phyloP scores from a whole-genome alignment of 2,888 invertebrate genomes.

The Drosophila paramelanica region DNA sequence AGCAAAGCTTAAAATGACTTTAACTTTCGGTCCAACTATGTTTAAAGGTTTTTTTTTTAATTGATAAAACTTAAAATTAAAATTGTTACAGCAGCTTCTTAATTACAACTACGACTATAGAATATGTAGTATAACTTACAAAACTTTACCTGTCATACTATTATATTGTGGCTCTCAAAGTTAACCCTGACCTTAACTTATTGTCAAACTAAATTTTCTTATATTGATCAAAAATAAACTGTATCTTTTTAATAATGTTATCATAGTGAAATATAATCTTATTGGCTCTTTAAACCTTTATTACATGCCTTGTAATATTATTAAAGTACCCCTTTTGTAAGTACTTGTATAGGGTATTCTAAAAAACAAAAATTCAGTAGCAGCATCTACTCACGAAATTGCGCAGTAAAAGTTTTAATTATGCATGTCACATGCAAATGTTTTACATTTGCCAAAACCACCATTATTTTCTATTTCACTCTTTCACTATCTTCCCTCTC shows the following conservation, averaged over 20 bases:
- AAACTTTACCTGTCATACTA: too few species aligned
- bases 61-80: too few species aligned
- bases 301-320: neutral
- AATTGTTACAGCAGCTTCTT: neutral
- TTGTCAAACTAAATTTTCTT: neutral
- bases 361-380: constrained; percentile 41
- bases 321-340: neutral
- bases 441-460: constrained; percentile 60
- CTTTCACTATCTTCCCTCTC: neutral
- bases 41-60: too few species aligned
- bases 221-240: too few species aligned
- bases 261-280: neutral
- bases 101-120: neutral
- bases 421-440: constrained; percentile 74
- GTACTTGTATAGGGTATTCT: constrained; percentile 28
- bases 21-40: too few species aligned
- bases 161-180: neutral
- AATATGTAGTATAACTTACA: too few species aligned
- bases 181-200: neutral
- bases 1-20: too few species aligned
- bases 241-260: too few species aligned
- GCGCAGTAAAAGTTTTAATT: constrained; percentile 69
- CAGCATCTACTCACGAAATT: constrained; percentile 40
- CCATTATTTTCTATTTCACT: constrained; percentile 7
- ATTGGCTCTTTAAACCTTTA: neutral